A percentile compares a stretch with the other conserved stretches of the same genome.
phyloP scores from a whole-genome alignment of 2,888 invertebrate species.

The Adineta ricciae region DNA sequence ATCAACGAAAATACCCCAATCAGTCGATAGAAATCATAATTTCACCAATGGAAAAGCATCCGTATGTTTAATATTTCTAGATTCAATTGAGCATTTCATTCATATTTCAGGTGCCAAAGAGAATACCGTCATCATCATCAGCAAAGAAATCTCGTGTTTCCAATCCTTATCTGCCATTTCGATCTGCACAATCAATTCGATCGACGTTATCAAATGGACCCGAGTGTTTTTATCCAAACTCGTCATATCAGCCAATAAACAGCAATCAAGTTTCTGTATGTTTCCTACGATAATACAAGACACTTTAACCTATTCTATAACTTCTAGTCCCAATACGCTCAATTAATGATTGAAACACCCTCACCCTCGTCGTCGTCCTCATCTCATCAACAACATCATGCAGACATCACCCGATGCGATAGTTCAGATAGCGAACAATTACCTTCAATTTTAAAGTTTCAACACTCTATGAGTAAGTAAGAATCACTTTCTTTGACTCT shows the following conservation, averaged over 20 bases:
- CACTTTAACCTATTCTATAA: not conserved
- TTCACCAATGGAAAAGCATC: not conserved
- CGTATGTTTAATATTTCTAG: not conserved
- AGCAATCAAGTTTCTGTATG: not conserved
- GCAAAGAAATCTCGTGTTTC: not conserved
- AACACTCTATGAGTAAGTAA: not conserved
- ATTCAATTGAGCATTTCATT: too few species aligned
- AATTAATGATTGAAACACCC: not conserved
- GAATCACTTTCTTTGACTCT: not conserved
- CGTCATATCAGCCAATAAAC: too few species aligned
- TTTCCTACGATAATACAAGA: not conserved
- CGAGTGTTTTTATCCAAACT: not conserved
- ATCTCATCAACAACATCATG: not conserved
- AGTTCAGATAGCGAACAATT: not conserved
- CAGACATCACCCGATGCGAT: not conserved
- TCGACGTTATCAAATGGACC: not conserved
- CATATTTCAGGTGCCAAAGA: not conserved
- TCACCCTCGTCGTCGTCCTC: not conserved
- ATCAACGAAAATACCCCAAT: not conserved
- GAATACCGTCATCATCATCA: not conserved
- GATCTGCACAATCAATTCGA: not conserved
- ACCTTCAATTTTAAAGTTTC: not conserved
- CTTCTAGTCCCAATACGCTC: not conserved
- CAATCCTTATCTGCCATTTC: not conserved
- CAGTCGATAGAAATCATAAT: not conserved